These are phyloP conservation scores for Drosophila albomicans DNA, from an alignment of 1,140 invertebrate genomes.

Conservation along the genomic window DNA sequence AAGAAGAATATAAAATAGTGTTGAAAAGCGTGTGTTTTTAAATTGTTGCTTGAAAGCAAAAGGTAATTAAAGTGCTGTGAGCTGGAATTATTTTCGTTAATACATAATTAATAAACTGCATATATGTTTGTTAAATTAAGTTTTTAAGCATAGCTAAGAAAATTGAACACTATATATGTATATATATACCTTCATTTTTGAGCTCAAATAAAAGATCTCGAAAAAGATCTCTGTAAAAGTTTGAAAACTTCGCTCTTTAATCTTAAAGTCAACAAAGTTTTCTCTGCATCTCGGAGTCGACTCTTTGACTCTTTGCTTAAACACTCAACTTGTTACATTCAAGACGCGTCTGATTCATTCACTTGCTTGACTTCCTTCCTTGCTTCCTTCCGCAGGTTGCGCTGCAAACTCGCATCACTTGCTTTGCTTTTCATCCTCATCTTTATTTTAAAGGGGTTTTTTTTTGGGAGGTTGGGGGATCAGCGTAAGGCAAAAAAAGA, in stretches of 20 bases:
- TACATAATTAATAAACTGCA: too few species aligned
- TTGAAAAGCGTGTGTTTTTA: conserved; percentile 9
- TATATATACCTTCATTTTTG: too few species aligned
- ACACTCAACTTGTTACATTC: conserved; percentile 22
- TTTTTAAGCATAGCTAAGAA: too few species aligned
- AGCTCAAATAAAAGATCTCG: too few species aligned
- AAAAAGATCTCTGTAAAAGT: neutral
- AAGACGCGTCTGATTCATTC: conserved; percentile 14
- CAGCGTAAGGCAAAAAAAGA: neutral
- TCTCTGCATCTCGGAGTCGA: neutral
- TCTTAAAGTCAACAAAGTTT: neutral
- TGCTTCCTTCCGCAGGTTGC: neutral
- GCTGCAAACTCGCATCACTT: conserved; percentile 1
- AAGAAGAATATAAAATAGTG: conserved; percentile 11
- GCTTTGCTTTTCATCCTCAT: neutral
- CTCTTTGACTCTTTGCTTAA: conserved; percentile 5
- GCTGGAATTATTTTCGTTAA: neutral
- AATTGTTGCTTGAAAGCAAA: conserved; percentile 18
- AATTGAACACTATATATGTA: too few species aligned
- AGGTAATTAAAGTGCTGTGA: conserved; percentile 24
- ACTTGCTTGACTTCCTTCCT: neutral
- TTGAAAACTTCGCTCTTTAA: neutral
- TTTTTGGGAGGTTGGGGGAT: neutral
- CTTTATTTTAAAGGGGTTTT: neutral
- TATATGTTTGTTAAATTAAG: too few species aligned